phyloP scores from a whole-genome alignment of 2,113 vertebrate species.

The Tyrannus savana region DNA sequence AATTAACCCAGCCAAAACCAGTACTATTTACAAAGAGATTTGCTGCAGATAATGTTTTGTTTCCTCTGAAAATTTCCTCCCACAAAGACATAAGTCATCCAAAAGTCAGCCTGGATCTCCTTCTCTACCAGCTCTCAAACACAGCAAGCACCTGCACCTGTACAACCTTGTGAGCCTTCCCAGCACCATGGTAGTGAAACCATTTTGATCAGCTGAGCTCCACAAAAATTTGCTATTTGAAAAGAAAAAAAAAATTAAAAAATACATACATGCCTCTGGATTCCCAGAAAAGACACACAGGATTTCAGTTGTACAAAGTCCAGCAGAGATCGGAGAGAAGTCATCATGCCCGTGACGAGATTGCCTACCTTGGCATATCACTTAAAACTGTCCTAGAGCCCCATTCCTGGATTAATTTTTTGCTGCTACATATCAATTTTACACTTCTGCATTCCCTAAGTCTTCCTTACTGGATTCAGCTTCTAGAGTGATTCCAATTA shows the following conservation, averaged over 20 bases:
- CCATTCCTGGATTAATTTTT: background rate
- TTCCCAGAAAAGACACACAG: accelerated
- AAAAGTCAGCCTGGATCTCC: background rate
- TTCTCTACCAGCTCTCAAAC: background rate
- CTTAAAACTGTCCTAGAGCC: background rate
- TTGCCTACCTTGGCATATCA: background rate
- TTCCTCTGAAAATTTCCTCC: background rate
- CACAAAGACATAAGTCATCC: background rate
- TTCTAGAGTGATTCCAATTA: background rate
- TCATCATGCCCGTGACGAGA: accelerated
- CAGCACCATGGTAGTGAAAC: background rate
- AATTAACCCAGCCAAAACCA: background rate
- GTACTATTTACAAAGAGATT: background rate
- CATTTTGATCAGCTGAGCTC: background rate
- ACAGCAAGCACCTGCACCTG: background rate
- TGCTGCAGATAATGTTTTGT: background rate
- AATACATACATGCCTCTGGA: background rate
- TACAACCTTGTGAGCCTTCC: background rate
- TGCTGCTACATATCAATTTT: background rate
- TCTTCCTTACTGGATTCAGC: background rate
- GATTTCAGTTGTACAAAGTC: background rate
- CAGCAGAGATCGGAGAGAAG: background rate
- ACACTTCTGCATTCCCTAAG: background rate
- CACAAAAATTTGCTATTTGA: background rate
- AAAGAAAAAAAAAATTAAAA: too few relatives aligned